Percentiles rank a stretch among this genome's conserved stretches.
These are phyloP conservation scores for Netelia melanura DNA, from an alignment of 2,888 invertebrate genomes.

Conservation along the genomic window DNA sequence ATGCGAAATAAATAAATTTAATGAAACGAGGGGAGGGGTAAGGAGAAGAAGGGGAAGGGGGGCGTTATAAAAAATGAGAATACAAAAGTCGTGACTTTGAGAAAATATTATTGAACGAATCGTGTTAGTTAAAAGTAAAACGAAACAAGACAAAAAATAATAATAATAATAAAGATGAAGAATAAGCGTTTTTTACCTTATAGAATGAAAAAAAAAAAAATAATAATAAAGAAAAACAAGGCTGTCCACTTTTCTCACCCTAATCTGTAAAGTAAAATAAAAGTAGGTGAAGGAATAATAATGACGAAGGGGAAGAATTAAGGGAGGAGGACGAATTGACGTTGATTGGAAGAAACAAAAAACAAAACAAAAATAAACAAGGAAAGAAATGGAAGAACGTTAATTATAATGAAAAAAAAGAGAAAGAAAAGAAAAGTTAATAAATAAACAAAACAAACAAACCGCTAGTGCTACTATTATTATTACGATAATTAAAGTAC, in stretches of 20 bases:
- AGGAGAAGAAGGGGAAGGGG: neutral
- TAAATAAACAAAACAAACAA: slow-evolving; percentile 63
- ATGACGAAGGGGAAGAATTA: slow-evolving; percentile 26
- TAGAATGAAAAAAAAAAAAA: slow-evolving; percentile 13
- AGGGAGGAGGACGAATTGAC: neutral
- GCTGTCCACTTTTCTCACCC: slow-evolving; percentile 75
- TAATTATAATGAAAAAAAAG: slow-evolving; percentile 64
- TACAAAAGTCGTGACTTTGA: slow-evolving; percentile 70
- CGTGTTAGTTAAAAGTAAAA: slow-evolving; percentile 23
- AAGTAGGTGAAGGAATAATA: slow-evolving; percentile 4
- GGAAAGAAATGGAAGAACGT: slow-evolving; percentile 69
- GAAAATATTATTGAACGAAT: slow-evolving; percentile 66
- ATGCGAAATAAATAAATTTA: slow-evolving; percentile 17
- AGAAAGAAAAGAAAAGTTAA: slow-evolving; percentile 32
- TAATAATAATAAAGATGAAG: slow-evolving; percentile 50
- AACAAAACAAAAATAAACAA: slow-evolving; percentile 42
- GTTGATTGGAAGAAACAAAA: slow-evolving; percentile 17
- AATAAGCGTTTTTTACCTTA: slow-evolving; percentile 67
- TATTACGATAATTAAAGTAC: slow-evolving; percentile 75
- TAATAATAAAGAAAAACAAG: slow-evolving; percentile 48
- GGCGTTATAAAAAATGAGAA: slow-evolving; percentile 51
- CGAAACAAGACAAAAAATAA: slow-evolving; percentile 54
- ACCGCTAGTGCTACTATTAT: slow-evolving; percentile 78
- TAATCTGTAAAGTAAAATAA: slow-evolving; percentile 76
- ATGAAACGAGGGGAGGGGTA: neutral